Percentiles rank a stretch among this genome's conserved stretches.
phyloP scores from a whole-genome alignment of 2,888 invertebrate species.

The Brachypalpus laphriformis region DNA sequence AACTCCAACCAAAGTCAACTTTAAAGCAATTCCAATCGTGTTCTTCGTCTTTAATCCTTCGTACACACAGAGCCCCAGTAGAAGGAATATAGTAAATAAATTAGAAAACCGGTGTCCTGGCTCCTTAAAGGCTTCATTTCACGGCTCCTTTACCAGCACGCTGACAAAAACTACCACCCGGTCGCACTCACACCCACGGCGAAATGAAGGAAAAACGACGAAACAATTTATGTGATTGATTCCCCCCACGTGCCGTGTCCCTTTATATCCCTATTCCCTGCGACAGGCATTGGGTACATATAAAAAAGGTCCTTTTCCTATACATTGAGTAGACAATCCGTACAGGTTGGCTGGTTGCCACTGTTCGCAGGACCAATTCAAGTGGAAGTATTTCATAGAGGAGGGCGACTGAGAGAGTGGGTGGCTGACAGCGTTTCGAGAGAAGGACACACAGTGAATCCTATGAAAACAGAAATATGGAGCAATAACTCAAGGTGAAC shows the following conservation, averaged over 20 bases:
- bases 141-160: conserved; percentile 65
- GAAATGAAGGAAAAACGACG: conserved; percentile 63
- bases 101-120: conserved; percentile 67
- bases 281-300: conserved; percentile 54
- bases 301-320: conserved; percentile 41
- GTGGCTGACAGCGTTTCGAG: conserved; percentile 31
- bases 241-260: conserved; percentile 72
- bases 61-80: conserved; percentile 4
- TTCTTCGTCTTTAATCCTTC: conserved; percentile 54
- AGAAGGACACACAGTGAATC: conserved; percentile 59
- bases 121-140: conserved; percentile 74
- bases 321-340: conserved; percentile 65
- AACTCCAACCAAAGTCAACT: conserved; percentile 34
- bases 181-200: conserved; percentile 21
- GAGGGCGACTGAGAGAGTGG: background rate
- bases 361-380: conserved; percentile 66
- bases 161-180: conserved; percentile 34
- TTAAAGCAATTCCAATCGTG: conserved; percentile 49
- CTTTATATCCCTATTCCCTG: conserved; percentile 64
- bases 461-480: conserved; percentile 73
- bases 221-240: conserved; percentile 75
- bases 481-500: conserved; percentile 74
- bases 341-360: conserved; percentile 67
- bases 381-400: conserved; percentile 65
- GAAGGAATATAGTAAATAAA: conserved; percentile 68